Base-by-base conservation (phyloP, 2,113 vertebrate genomes). In the Micronycteris hirsuta region DNA sequence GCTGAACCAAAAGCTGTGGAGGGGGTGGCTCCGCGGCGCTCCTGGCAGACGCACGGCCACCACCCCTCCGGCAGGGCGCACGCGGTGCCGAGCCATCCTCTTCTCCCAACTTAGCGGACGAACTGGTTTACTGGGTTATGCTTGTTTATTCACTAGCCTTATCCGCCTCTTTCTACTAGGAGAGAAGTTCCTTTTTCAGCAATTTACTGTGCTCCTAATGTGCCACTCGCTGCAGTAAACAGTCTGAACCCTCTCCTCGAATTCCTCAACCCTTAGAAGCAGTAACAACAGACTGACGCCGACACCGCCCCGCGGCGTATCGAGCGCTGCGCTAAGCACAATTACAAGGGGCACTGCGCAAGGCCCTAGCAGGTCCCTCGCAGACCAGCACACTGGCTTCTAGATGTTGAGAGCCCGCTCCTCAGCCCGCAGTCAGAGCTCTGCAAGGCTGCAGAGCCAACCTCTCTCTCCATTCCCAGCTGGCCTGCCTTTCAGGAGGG, bases 261-360 rank as follows among this genome's bases (percentile, higher is more conserved):
- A 5, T 7, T 22, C 7, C 67, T 47, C n/a, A n/a, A 9, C 22
- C 24, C 67, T 56, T 31, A 13, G 41, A 41, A 82, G 31, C 4
- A 49, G 13, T 9, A 31, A 70, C 16, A 7, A 10, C 1, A 17
- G 26, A 70, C 17, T 43, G 7, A 8, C 6, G 3, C 0, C 0
- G 13, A 67, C n/a, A 58, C 41, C 22, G 7, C 24, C 33, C 15
- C 1, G 2, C 19, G 3, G 3, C 2, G 7, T n/a, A 28, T 36
- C 38, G 5, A 2, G 36, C 36, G 7, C 1, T 7, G 58, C 36
- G 45, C 73, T 47, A 8, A 45, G 47, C 1, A 2, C 28, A 9
- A 0, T 20, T 56, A 6, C 8, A 28, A 12, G 2, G 33, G 47
- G 31, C 20, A 33, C 9, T 2, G 31, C 16, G 16, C 17, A 3